These are phyloP conservation scores for Isotomurus palustris DNA, from an alignment of 2,888 invertebrate genomes.

Conservation along the genomic window DNA sequence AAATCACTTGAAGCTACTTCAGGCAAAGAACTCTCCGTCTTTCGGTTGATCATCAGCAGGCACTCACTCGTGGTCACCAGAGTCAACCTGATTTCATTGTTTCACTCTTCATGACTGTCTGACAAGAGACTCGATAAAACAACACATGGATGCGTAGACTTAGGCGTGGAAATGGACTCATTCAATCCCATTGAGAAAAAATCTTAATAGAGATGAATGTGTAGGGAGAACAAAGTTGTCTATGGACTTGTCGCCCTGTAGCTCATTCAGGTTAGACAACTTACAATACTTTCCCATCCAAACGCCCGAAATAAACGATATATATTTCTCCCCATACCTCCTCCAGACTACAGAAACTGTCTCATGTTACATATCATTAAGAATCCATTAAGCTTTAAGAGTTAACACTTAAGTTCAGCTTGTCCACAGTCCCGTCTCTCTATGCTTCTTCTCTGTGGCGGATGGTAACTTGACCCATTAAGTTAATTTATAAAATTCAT, in stretches of 20 bases:
- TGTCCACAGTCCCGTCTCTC: background rate
- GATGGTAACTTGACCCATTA: conserved; percentile 8
- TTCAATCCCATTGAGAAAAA: conserved; percentile 7
- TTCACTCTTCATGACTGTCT: background rate
- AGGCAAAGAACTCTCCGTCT: background rate
- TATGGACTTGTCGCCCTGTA: conserved; percentile 13
- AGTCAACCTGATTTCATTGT: conserved; percentile 1
- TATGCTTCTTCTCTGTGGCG: background rate
- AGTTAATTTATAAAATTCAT: background rate
- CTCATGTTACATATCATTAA: conserved; percentile 17
- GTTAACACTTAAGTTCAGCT: conserved; percentile 12
- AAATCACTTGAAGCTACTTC: conserved; percentile 8
- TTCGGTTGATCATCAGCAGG: too few species aligned
- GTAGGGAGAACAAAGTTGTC: too few species aligned
- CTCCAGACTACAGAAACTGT: conserved; percentile 10
- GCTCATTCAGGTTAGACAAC: conserved; percentile 14
- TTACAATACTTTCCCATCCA: conserved; percentile 10
- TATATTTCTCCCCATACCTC: too few species aligned
- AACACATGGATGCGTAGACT: background rate
- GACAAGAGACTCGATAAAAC: conserved; percentile 2
- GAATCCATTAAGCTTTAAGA: conserved; percentile 16
- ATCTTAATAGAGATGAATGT: conserved; percentile 3
- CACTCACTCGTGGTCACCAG: background rate
- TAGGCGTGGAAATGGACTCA: background rate
- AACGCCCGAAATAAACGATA: conserved; percentile 6